Base-by-base conservation (phyloP, 2,113 vertebrate species). In the Lagopus muta region DNA sequence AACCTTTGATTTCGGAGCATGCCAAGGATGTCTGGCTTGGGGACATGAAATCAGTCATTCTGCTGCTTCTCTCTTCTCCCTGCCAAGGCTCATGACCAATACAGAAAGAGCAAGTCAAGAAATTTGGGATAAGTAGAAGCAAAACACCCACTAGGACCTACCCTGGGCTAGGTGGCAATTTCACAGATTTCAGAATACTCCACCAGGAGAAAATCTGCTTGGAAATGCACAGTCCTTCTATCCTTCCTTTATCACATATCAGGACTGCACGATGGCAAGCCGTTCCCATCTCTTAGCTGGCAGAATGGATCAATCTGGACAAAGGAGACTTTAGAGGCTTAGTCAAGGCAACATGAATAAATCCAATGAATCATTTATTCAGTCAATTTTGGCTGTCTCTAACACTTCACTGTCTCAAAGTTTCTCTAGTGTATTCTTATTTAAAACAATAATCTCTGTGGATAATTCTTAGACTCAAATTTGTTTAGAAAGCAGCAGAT, bases 191-290 rank as follows among this genome's bases (percentile, higher is more conserved):
- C 30, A 47, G 57, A 52, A 27, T 17, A 48, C 8, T 8, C 36
- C 4, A 0, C 54, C 0, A n/a, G 48, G 19, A 58, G 16, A 13
- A 8, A 4, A 6, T 2, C 28, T 60, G 20, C 16, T 6, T 1
- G 1, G 55, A 45, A 8, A 66, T 8, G n/a, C 67, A 52, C 28
- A 52, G 21, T n/a, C 77, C 20, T 80, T 5, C 36, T 19, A 38
- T 13, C 11, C 48, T 69, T 66, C 76, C 42, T 7, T 4, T 34
- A 24, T 2, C 0, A 0, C 0, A 0, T 3, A 0, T 11, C 50
- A 28, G 50, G 64, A 34, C 0, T 2, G 64, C 38, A 54, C 30
- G 43, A n/a, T 0, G 5, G 21, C 13, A 2, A 0, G 0, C 1
- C 5, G 38, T 5, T n/a, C 70, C 47, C 2, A 9, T 25, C 1